Evolutionary conservation across 1,140 invertebrate species (phyloP), one percentile per base, ranked within the genome.

Genomic region (Berghia stephanieae): DNA sequence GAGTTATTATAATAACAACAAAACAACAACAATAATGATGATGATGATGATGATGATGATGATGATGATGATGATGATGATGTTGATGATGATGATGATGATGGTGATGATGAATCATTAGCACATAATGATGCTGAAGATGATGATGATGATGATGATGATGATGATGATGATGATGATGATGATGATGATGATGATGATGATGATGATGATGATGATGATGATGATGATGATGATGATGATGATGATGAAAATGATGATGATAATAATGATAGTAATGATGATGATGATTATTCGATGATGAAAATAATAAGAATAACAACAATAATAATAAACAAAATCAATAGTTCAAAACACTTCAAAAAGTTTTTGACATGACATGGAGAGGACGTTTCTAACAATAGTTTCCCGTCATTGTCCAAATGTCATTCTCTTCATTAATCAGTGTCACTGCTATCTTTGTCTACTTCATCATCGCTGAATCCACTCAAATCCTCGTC

Each of bases 101-200:
- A 74, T 24, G 43, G 31, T 8, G 38, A 71, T 52, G n/a, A n/a
- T n/a, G n/a, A n/a, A n/a, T n/a, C n/a, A n/a, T n/a, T n/a, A n/a
- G n/a, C n/a, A n/a, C n/a, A n/a, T n/a, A n/a, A n/a, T n/a, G n/a
- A n/a, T n/a, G n/a, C n/a, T n/a, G n/a, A n/a, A n/a, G n/a, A n/a
- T 52, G 46, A 52, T 24, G 46, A 52, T 52, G 46, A 52, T 52
- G 46, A 52, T 52, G 46, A 52, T 44, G 67, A 74, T 44, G 77
- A 78, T 46, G 70, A 44, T 44, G n/a, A 49, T 31, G 34, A 40
- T 71, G 4, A 75, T 68, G 72, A 71, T 71, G 72, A 75, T 68
- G 49, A 75, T 71, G 72, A 75, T 68, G 49, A 75, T 4, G 72
- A 66, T 4, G 72, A 75, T 68, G 72, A 75, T 71, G 49, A 75